These are phyloP conservation scores for Rhinichthys osculus DNA, from an alignment of 2,797 vertebrate genomes.

Conservation along the genomic window DNA sequence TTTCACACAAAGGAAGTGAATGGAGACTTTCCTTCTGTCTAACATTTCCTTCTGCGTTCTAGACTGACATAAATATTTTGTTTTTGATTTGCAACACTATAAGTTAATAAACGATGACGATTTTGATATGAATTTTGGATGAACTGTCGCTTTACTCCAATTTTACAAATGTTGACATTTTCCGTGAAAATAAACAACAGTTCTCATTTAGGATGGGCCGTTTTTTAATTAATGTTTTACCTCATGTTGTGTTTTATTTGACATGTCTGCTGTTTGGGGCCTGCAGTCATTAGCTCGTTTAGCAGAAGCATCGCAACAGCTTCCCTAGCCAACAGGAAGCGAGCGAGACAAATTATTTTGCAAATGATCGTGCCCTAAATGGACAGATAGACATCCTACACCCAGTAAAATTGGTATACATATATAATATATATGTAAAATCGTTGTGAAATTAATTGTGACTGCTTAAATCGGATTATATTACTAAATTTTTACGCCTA, in stretches of 20 bases:
- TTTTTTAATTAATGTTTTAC: background rate
- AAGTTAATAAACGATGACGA: background rate
- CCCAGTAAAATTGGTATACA: background rate
- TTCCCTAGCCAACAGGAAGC: constrained; percentile 41
- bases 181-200: background rate
- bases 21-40: background rate
- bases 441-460: background rate
- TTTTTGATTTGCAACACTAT: background rate
- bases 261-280: constrained; percentile 64
- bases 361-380: background rate
- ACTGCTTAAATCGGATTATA: background rate
- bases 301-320: constrained; percentile 14
- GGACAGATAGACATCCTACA: background rate
- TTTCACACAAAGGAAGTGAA: background rate
- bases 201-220: background rate
- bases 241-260: background rate
- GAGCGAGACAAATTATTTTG: background rate
- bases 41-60: background rate
- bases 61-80: background rate
- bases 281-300: constrained; percentile 33
- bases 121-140: background rate
- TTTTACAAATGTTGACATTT: background rate
- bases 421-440: background rate
- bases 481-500: background rate
- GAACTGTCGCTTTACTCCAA: background rate